phyloP scores from a whole-genome alignment of 2,888 invertebrate genomes.

The Linnaemya tessellans region DNA sequence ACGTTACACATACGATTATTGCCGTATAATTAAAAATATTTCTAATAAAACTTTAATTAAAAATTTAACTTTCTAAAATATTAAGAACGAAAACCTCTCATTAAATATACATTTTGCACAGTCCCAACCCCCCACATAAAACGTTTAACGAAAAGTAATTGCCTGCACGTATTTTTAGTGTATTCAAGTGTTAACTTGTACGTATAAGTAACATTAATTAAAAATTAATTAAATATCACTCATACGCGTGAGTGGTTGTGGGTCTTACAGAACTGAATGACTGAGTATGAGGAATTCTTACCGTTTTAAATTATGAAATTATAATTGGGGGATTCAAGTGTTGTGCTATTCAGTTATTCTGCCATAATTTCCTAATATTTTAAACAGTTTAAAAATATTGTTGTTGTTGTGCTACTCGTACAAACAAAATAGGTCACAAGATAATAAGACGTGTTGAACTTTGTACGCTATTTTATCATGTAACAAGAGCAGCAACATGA shows the following conservation, averaged over 20 bases:
- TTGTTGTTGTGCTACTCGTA: no score
- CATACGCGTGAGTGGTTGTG: conserved; percentile 21
- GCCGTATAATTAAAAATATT: neutral
- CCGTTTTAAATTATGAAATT: conserved; percentile 33
- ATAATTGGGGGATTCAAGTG: neutral
- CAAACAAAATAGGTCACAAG: no score
- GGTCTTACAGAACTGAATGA: neutral
- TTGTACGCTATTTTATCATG: no score
- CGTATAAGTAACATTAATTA: conserved; percentile 50
- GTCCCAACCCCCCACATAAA: neutral
- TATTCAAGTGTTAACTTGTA: neutral
- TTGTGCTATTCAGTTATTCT: no score
- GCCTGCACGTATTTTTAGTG: neutral
- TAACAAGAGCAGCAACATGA: no score
- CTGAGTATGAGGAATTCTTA: neutral
- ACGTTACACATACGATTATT: no score
- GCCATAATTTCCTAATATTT: no score
- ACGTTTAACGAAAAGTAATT: neutral
- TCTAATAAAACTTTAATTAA: neutral
- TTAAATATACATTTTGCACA: neutral
- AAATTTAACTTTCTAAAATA: neutral
- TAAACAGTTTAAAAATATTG: no score
- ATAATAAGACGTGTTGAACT: no score
- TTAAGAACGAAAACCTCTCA: neutral
- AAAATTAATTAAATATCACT: conserved; percentile 58